Base-by-base conservation (phyloP, 2,113 vertebrate species). In the Bufo gargarizans region DNA sequence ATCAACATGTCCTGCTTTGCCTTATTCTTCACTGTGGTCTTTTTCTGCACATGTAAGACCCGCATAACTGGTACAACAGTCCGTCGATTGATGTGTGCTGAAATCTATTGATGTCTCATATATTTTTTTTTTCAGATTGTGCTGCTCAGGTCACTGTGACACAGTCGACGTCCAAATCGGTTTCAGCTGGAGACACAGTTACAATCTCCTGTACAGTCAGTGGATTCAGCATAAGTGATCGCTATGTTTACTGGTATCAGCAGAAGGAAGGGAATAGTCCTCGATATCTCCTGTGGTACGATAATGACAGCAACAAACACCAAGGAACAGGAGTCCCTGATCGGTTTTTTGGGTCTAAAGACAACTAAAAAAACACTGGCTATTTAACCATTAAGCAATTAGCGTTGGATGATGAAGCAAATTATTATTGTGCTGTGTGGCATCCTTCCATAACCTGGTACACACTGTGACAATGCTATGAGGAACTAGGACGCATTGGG, bases 361-460 rank as follows among this genome's bases (percentile, higher is more conserved):
- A 85, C 43, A n/a, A 22, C 43, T 58, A 82, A 16, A 58, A 45
- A 19, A 85, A 85, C 76, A 56, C 63, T 19, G 55, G 88, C 19
- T 86, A 56, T 0, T 78, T 93, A 47, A 91, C 82, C 82, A 91
- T 92, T 87, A 6, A 55, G 61, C 89, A 85, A n/a, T 87, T 91
- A 82, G 78, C 90, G 67, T 55, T 78, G 1, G 85, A 90, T 20
- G 92, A 92, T 2, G 88, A 89, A 10, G 90, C 88, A 1, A 43
- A 20, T n/a, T 90, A 90, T 50, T 84, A 87, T 14, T 89, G 76
- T 65, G 61, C 6, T 16, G 0, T 20, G 2, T 49, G 9, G 61
- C 77, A 71, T 43, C 69, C 69, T 22, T 6, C 69, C 45, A 45
- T 71, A 71, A 33, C 12, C 4, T 2, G 69, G 69, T 16, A 45